Conservation (phyloP, 2,113 vertebrate genomes). For the Hippocampus mohnikei region DNA sequence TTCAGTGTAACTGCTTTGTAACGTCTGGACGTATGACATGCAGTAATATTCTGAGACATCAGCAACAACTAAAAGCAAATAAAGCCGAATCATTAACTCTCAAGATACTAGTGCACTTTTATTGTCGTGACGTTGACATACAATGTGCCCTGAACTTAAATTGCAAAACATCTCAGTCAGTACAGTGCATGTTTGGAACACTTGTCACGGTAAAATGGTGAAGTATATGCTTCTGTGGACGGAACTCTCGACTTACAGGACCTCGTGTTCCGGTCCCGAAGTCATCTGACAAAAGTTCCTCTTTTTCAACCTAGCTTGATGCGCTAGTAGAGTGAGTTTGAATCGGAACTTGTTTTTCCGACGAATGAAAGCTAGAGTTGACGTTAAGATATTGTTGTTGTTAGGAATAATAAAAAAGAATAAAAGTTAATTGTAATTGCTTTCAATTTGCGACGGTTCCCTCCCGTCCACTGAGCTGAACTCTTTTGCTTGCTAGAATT, state of each 20-base stretch:
- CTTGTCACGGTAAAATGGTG: background rate
- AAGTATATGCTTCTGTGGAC: background rate
- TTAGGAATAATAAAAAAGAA: background rate
- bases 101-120: no score
- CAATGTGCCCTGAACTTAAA: no score
- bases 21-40: no score
- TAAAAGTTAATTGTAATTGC: background rate
- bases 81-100: no score
- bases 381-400: background rate
- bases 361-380: background rate
- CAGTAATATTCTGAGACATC: no score
- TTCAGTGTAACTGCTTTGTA: no score
- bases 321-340: background rate
- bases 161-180: no score
- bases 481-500: background rate
- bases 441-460: background rate
- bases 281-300: constrained; percentile 14
- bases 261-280: background rate
- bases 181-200: no score
- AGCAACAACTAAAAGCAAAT: no score
- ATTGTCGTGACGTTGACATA: no score
- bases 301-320: background rate
- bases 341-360: background rate
- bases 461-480: background rate
- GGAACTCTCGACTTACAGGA: background rate